phyloP scores from a whole-genome alignment of 92 coral and sea anemone species.

The Zoanthus sansibaricus region DNA sequence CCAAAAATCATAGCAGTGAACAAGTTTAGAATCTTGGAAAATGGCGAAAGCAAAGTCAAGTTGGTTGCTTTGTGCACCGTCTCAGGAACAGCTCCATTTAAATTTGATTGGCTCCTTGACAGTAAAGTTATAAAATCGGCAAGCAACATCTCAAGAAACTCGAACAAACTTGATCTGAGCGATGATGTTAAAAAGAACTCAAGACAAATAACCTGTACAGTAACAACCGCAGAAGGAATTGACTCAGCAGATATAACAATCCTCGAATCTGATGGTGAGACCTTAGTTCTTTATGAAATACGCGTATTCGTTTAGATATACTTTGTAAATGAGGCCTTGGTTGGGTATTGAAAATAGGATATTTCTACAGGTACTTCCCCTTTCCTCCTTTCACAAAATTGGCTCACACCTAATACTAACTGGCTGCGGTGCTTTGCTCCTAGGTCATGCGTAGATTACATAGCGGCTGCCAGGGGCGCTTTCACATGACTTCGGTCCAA shows the following conservation, averaged over 20 bases:
- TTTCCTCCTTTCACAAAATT: too few species aligned
- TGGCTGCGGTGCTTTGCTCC: too few species aligned
- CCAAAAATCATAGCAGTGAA: slow-evolving; percentile 7
- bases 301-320: too few species aligned
- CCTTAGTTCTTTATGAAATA: not conserved
- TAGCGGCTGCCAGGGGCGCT: too few species aligned
- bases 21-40: slow-evolving; percentile 8
- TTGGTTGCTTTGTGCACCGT: slow-evolving; percentile 23
- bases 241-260: not conserved
- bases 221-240: not conserved
- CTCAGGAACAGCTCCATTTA: slow-evolving; percentile 7
- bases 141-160: not conserved
- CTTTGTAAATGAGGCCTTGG: too few species aligned
- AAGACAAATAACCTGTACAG: slow-evolving; percentile 20
- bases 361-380: too few species aligned
- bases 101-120: slow-evolving; percentile 1
- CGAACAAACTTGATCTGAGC: not conserved
- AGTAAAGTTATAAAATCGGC: not conserved
- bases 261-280: slow-evolving; percentile 11
- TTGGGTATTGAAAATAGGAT: too few species aligned
- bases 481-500: too few species aligned
- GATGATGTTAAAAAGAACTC: not conserved
- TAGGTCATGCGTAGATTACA: too few species aligned
- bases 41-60: not conserved
- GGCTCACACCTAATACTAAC: too few species aligned